These are phyloP conservation scores for Thinocorus orbignyianus DNA, from an alignment of 2,113 vertebrate species.

Conservation along the genomic window DNA sequence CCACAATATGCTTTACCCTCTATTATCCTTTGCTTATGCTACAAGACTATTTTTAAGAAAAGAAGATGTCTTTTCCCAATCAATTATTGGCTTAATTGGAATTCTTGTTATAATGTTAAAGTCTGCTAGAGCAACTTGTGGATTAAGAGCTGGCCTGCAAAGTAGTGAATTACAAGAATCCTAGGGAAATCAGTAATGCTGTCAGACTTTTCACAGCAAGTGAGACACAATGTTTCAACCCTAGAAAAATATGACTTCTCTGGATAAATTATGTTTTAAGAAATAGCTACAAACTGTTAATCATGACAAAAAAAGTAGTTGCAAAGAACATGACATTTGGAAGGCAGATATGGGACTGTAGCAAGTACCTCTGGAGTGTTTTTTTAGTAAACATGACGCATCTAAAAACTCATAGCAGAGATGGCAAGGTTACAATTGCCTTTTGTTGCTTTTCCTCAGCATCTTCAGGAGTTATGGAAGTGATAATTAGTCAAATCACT, in stretches of 20 bases:
- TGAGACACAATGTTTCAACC: not conserved
- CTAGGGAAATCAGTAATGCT: not conserved
- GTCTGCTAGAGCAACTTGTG: not conserved
- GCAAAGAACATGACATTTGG: not conserved
- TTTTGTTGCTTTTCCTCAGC: not conserved
- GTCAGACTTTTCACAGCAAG: not conserved
- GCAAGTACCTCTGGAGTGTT: not conserved
- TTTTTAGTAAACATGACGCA: not conserved
- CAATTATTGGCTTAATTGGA: accelerated
- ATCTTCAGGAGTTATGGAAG: not conserved
- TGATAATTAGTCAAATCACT: not conserved
- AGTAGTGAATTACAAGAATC: not conserved
- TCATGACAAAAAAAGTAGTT: not conserved
- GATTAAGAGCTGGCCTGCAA: not conserved
- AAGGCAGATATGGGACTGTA: not conserved
- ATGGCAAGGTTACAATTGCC: not conserved
- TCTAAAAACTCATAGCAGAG: not conserved
- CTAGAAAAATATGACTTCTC: not conserved
- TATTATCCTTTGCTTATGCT: not conserved
- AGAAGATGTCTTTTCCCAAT: not conserved
- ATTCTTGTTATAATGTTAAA: not conserved
- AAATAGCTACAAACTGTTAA: not conserved
- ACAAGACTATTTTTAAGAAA: not conserved
- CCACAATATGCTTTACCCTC: not conserved
- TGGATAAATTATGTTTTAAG: not conserved